Evolutionary conservation across 1,140 invertebrate species (phyloP), one percentile per base, ranked within the genome.

Genomic region (Limonius californicus): DNA sequence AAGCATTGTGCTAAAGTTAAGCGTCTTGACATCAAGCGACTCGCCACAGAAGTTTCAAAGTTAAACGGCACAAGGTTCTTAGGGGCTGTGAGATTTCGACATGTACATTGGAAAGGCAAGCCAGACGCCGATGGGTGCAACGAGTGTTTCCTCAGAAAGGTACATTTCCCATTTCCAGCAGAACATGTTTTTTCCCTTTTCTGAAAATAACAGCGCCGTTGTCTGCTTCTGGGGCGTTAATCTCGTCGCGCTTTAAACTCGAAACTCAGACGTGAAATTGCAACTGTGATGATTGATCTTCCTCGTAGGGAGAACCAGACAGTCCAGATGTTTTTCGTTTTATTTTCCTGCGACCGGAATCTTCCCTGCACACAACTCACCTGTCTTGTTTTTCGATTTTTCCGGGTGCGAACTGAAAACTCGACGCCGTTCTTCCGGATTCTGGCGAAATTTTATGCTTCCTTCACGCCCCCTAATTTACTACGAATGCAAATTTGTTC

Each of bases 61-160:
- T 71, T 86, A 54, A 81, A 83, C 57, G 85, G 85, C 14, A 82
- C 84, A 1, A 80, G 82, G 53, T 79, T 85, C 53, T 76, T 86
- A 62, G 86, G 85, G 35, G 85, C 84, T 70, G 78, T 84, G 14
- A 78, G 85, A 54, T 87, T 84, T 76, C 78, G 84, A 58, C 88
- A 90, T 76, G 82, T 84, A 64, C 87, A 90, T 72, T 89, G 87
- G 85, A 85, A 87, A 69, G 84, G 85, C 58, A 74, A 74, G 21
- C 71, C 68, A 20, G 85, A 86, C 27, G 82, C 86, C 35, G 85
- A 87, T 72, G 83, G 85, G 57, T 90, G 88, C 77, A 89, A 89
- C 72, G 87, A 87, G 75, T 76, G 84, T 54, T 89, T 89, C 76
- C 80, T 89, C 55, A 81, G 84, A 75, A 89, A 90, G 87, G 88